Percentiles rank a stretch among this genome's conserved stretches.
phyloP scores from a whole-genome alignment of 2,888 invertebrate species.

The Griposia aprilina region DNA sequence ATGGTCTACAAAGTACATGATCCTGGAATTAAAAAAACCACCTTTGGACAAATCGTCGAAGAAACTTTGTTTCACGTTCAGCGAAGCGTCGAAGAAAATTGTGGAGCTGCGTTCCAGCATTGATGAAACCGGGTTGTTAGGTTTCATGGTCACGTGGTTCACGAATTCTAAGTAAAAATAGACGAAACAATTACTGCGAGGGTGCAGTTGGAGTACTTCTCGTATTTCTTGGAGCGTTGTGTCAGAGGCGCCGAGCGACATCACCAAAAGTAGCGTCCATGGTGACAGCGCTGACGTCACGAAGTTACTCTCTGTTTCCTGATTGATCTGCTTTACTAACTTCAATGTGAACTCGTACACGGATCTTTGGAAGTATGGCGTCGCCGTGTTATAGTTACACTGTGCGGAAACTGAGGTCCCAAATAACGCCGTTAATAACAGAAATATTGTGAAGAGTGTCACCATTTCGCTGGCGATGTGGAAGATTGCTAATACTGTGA shows the following conservation, averaged over 20 bases:
- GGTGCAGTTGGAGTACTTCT: conserved; percentile 74
- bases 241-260: conserved; percentile 78
- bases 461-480: conserved; percentile 69
- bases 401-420: conserved; percentile 67
- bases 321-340: conserved; percentile 70
- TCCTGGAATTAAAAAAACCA: conserved; percentile 72
- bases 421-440: conserved; percentile 59
- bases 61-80: conserved; percentile 73
- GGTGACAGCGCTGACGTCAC: conserved; percentile 80
- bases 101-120: conserved; percentile 77
- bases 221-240: conserved; percentile 76
- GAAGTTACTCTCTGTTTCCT: conserved; percentile 83
- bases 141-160: conserved; percentile 64
- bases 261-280: conserved; percentile 79
- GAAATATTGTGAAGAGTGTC: conserved; percentile 63
- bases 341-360: conserved; percentile 76
- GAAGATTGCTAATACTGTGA: conserved; percentile 60
- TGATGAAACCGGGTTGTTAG: conserved; percentile 60
- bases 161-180: conserved; percentile 77
- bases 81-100: conserved; percentile 75
- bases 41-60: conserved; percentile 62
- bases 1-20: conserved; percentile 73
- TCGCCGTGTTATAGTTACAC: conserved; percentile 70
- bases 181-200: conserved; percentile 78
- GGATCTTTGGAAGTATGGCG: conserved; percentile 69